Base-by-base conservation (phyloP, 1,140 invertebrate species). In the Brachystomella parvula region DNA sequence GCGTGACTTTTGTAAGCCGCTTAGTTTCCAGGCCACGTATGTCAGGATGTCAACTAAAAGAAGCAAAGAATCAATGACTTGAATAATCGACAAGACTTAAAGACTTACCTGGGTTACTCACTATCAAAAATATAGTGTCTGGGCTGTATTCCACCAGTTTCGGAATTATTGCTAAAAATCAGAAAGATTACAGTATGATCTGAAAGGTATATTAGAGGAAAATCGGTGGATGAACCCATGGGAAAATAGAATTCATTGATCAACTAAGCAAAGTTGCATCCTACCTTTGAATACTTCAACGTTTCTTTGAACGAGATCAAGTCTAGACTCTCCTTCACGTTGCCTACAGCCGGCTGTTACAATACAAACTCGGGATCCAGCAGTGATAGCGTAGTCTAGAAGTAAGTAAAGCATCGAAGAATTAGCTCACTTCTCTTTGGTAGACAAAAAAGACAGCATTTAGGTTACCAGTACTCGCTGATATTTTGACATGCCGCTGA, bases 1-100 rank as follows among this genome's bases (percentile, higher is more conserved):
- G 39, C 87, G 84, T 74, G 92, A 84, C 74, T 87, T 86, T 17
- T 92, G 91, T 67, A 95, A 79, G 1, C 92, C 91, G 67, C 89
- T 92, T 31, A 94, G 75, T 76, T 92, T 94, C 92, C 92, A 95
- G 2, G 91, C 86, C n/a, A 94, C 89, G 75, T 93, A 94, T 3
- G 91, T 93, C 65, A 95, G 78, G 71, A 94, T 87, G 75, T 95
- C 92, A 3, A 93, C 90, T 57, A 72, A 44, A 77, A 75, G 58
- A 15, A 32, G 9, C 32, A 59, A 24, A 9, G 24, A 9, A 15
- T n/a, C 24, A n/a, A 9, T 9, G 9, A 39, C 31, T 1, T 26
- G 9, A 53, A 21, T 64, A 26, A 57, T 24, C 12, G 21, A 24
- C 9, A 33, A 47, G 12, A 65, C 60, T 9, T 44, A 58, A 47